Evolutionary conservation across 2,888 invertebrate genomes (phyloP), one percentile per base, ranked within the genome.

Genomic region (Drosophila nigritarsus): DNA sequence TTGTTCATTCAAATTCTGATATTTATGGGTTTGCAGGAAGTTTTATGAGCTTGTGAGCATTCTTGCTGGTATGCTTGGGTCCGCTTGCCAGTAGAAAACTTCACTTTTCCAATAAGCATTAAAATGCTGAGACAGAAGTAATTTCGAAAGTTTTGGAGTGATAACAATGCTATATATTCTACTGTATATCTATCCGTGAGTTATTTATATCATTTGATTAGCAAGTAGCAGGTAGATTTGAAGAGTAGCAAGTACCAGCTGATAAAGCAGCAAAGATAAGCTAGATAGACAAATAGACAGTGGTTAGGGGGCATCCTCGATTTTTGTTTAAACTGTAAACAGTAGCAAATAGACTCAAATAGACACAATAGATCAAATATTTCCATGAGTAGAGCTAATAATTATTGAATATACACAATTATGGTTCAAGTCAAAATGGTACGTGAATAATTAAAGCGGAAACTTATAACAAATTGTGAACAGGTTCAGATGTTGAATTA

Each of bases 381-480:
- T 7, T 13, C 20, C 6, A 30, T 4, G 2, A 1, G 11, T 1
- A 1, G 15, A 29, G 15, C 30, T 36, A 7, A 51, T 18, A 45
- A 24, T 45, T 24, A 13, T 20, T 18, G n/a, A 30, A 18, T 54
- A 8, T 24, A 9, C 1, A 32, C 15, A 24, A 42, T 27, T 27
- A 4, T 7, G 32, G 32, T 38, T 27, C 29, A 49, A 30, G 40
- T 55, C 18, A 30, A 30, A 49, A 30, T 38, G 32, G 20, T 11
- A 49, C 36, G 9, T 27, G n/a, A 29, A 32, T 27, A 30, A 29
- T 42, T n/a, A 32, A 42, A 55, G 50, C 42, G 7, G 27, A 40
- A 60, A 38, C 49, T 55, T 36, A 56, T 69, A 59, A 38, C 27
- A 45, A 53, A 55, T 24, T 42, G 13, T 45, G 32, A n/a, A 20